phyloP scores from a whole-genome alignment of 2,888 invertebrate species.

The Coleophora flavipennella region DNA sequence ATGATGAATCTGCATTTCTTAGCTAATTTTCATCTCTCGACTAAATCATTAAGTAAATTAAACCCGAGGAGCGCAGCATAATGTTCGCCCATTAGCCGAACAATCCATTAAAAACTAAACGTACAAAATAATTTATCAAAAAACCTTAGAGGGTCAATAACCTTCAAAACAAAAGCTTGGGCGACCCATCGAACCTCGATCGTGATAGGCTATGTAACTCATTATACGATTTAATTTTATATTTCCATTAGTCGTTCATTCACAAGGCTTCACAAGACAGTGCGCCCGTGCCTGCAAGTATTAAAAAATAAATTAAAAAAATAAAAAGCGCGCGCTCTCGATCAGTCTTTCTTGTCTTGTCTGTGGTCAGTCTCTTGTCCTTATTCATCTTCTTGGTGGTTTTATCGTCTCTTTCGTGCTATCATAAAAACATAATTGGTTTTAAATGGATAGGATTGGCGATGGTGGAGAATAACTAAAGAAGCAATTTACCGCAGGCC shows the following conservation, averaged over 20 bases:
- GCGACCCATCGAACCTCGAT: slow-evolving; percentile 38
- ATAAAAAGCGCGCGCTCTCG: slow-evolving; percentile 26
- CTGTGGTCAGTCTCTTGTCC: slow-evolving; percentile 32
- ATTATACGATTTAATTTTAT: slow-evolving; percentile 63
- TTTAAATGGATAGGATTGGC: slow-evolving; percentile 70
- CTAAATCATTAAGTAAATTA: too few species aligned
- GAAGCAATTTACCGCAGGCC: slow-evolving; percentile 48
- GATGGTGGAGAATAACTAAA: slow-evolving; percentile 43
- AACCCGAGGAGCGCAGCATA: background rate
- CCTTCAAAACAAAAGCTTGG: slow-evolving; percentile 46
- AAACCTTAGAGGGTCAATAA: slow-evolving; percentile 29
- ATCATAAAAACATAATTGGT: slow-evolving; percentile 70
- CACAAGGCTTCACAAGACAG: slow-evolving; percentile 37
- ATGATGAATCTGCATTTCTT: too few species aligned
- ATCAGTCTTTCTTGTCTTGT: slow-evolving; percentile 27
- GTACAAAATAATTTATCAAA: slow-evolving; percentile 12
- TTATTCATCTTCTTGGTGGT: slow-evolving; percentile 25
- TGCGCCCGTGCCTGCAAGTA: slow-evolving; percentile 35
- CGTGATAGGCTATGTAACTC: slow-evolving; percentile 53
- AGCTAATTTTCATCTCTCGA: too few species aligned
- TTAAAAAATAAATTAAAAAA: slow-evolving; percentile 25
- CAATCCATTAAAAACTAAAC: slow-evolving; percentile 1
- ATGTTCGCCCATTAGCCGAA: slow-evolving; percentile 1
- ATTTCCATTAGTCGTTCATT: slow-evolving; percentile 60
- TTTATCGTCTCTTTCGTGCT: slow-evolving; percentile 36